A percentile compares a stretch with the other conserved stretches of the same genome.
phyloP scores from a whole-genome alignment of 1,140 invertebrate genomes.

The Drosophila lowei region DNA sequence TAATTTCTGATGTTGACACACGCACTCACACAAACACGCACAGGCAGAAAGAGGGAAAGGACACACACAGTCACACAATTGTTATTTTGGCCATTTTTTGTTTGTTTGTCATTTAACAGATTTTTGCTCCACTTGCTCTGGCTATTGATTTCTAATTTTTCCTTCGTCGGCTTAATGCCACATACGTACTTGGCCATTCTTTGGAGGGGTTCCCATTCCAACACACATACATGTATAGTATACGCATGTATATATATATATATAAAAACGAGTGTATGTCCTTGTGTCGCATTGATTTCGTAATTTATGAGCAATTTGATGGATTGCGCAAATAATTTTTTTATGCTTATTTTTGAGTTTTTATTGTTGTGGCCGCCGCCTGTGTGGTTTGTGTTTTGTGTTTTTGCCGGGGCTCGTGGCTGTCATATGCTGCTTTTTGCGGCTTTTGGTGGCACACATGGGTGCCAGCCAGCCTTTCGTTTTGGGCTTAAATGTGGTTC shows the following conservation, averaged over 20 bases:
- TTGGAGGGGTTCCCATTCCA: too few species aligned
- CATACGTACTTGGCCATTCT: slow-evolving; percentile 26
- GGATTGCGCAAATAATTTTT: slow-evolving; percentile 69
- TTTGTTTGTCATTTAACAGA: slow-evolving; percentile 64
- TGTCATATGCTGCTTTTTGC: slow-evolving; percentile 15
- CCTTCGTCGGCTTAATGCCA: slow-evolving; percentile 45
- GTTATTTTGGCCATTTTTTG: slow-evolving; percentile 33
- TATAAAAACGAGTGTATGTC: not conserved
- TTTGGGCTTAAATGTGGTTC: slow-evolving; percentile 10
- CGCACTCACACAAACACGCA: slow-evolving; percentile 6
- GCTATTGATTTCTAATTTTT: slow-evolving; percentile 76
- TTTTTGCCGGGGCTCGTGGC: slow-evolving; percentile 9
- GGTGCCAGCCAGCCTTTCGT: slow-evolving; percentile 10
- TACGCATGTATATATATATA: not conserved
- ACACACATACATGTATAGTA: not conserved
- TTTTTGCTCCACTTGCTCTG: slow-evolving; percentile 41
- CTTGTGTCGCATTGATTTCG: slow-evolving; percentile 61
- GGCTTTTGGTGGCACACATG: slow-evolving; percentile 5
- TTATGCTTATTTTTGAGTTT: slow-evolving; percentile 49
- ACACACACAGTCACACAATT: slow-evolving; percentile 33
- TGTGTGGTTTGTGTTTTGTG: slow-evolving; percentile 32
- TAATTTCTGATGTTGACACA: slow-evolving; percentile 64
- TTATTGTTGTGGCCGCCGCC: slow-evolving; percentile 44
- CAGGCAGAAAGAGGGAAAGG: not conserved
- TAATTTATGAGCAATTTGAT: slow-evolving; percentile 69